phyloP scores from a whole-genome alignment of 2,113 vertebrate species.

The Illadopsis cleaveri region DNA sequence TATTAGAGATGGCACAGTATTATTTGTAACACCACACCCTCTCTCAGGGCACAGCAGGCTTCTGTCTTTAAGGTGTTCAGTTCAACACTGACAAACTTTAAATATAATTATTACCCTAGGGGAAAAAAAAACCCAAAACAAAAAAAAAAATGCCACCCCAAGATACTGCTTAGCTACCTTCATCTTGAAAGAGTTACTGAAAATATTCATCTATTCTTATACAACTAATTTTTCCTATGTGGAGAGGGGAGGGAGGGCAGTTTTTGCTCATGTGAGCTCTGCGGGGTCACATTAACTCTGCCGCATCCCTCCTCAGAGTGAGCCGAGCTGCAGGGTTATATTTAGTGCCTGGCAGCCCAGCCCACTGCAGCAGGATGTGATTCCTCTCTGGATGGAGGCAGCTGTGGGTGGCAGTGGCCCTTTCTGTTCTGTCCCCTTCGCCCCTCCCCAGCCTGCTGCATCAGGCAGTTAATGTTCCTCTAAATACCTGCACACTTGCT shows the following conservation, averaged over 20 bases:
- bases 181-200: background rate
- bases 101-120: background rate
- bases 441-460: background rate
- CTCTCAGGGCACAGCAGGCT: background rate
- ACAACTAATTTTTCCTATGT: background rate
- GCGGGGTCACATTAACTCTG: background rate
- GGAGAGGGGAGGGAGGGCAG: background rate
- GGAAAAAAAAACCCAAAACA: background rate
- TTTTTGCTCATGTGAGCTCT: background rate
- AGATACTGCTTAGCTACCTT: background rate
- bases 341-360: constrained; percentile 21
- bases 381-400: background rate
- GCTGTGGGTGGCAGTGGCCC: background rate
- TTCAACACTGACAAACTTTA: background rate
- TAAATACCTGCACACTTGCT: background rate
- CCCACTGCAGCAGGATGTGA: constrained; percentile 5
- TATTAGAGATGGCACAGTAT: background rate
- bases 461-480: background rate
- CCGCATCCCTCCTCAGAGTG: background rate
- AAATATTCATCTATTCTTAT: background rate
- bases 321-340: background rate
- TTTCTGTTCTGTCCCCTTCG: background rate
- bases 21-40: background rate
- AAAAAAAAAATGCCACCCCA: background rate
- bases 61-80: background rate